A percentile compares a stretch with the other conserved stretches of the same genome.
Conservation (phyloP, 2,113 vertebrate genomes). For the Triplophysa tibetana region DNA sequence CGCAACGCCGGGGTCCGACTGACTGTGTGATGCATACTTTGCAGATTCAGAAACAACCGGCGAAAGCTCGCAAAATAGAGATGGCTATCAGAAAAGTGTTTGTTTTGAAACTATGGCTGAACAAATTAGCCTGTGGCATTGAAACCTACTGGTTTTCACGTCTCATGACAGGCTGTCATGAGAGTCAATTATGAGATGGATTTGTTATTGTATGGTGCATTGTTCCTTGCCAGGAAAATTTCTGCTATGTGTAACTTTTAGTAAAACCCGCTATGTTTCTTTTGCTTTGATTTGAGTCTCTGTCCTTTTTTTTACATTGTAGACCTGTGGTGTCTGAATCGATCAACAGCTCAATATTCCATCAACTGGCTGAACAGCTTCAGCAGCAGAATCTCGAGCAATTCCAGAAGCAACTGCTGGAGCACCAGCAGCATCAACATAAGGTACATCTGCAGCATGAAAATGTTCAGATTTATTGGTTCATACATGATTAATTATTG, state of each 20-base stretch:
- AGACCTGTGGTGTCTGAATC: constrained; percentile 93
- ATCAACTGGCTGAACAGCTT: constrained; percentile 94
- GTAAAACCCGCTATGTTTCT: neutral
- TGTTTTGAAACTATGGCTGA: too few relatives aligned
- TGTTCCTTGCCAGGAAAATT: neutral
- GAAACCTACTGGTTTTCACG: too few relatives aligned
- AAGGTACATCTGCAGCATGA: constrained; percentile 79
- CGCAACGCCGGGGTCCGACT: too few relatives aligned
- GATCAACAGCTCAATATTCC: constrained; percentile 96
- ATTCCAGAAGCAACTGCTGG: constrained; percentile 92
- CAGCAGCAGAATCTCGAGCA: constrained; percentile 98
- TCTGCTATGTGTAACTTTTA: neutral
- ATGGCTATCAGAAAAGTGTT: too few relatives aligned
- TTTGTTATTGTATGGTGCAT: too few relatives aligned
- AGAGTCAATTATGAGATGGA: too few relatives aligned
- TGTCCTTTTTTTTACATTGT: neutral
- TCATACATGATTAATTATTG: neutral
- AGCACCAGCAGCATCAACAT: constrained; percentile 76
- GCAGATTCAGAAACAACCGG: too few relatives aligned
- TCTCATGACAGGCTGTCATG: too few relatives aligned
- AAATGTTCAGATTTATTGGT: neutral
- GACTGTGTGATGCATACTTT: too few relatives aligned
- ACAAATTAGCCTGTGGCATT: too few relatives aligned
- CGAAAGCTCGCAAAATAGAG: too few relatives aligned
- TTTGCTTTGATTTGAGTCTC: neutral